Conservation (phyloP, 2,797 vertebrate species). For the Trachurus trachurus region DNA sequence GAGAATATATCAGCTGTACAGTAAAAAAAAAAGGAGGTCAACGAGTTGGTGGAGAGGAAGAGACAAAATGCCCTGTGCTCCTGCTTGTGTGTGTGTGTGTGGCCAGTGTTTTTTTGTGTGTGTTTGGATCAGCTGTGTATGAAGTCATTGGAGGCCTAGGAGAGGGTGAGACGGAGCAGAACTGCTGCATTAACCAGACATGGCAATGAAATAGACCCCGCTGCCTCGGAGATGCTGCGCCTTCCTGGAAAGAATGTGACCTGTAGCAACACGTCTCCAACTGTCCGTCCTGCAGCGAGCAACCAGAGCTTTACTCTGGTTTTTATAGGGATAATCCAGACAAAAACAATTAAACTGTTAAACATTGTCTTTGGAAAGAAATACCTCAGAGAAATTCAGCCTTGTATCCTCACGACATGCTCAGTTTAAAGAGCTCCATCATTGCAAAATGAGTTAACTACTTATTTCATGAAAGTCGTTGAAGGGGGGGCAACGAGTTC, state of each 20-base stretch:
- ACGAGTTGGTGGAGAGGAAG: slow-evolving; percentile 52
- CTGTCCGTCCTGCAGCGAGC: slow-evolving; percentile 24
- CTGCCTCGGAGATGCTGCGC: slow-evolving; percentile 54
- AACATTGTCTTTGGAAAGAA: neutral
- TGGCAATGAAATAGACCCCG: slow-evolving; percentile 42
- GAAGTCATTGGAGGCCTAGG: slow-evolving; percentile 46
- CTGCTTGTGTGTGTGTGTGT: neutral
- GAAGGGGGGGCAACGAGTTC: neutral
- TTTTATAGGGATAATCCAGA: neutral
- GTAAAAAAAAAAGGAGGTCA: slow-evolving; percentile 62
- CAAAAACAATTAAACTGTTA: neutral
- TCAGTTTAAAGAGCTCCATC: neutral
- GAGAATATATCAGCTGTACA: slow-evolving; percentile 63
- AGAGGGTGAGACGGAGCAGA: slow-evolving; percentile 54
- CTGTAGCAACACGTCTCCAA: slow-evolving; percentile 40
- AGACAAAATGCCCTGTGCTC: slow-evolving; percentile 14
- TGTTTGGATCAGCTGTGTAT: slow-evolving; percentile 47
- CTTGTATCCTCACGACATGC: neutral
- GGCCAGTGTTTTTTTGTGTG: slow-evolving; percentile 9
- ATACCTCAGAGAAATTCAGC: neutral
- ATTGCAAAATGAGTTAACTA: neutral
- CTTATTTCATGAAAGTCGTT: neutral
- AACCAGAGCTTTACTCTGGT: neutral
- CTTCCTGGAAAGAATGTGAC: slow-evolving; percentile 73
- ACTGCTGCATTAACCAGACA: slow-evolving; percentile 51